Percentiles rank a stretch among this genome's conserved stretches.
Evolutionary conservation across 2,888 invertebrate species (phyloP).

Genomic region (Gryllus longicercus): DNA sequence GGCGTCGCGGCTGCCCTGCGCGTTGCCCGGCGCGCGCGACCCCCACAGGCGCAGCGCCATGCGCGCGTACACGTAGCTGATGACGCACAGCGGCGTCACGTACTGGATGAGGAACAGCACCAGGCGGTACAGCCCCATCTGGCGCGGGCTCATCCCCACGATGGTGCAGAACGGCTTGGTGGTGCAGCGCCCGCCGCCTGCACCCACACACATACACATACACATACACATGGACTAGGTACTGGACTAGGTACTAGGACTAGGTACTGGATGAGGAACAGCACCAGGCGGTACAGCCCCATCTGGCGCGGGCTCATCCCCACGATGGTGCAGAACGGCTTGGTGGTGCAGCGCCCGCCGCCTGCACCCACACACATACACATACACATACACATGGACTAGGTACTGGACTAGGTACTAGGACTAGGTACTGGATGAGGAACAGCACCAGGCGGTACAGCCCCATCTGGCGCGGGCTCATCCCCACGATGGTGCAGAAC

Average conservation of each 20-base stretch:
- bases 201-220: not conserved
- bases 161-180: constrained; percentile 59
- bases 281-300: constrained; percentile 52
- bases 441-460: too few relatives aligned
- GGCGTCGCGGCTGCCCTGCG: constrained; percentile 73
- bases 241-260: too few relatives aligned
- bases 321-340: constrained; percentile 58
- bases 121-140: constrained; percentile 51
- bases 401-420: too few relatives aligned
- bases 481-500: too few relatives aligned
- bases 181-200: constrained; percentile 48
- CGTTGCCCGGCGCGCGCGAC: constrained; percentile 73
- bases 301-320: constrained; percentile 41
- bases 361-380: constrained; percentile 43
- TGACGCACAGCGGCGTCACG: constrained; percentile 74
- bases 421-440: too few relatives aligned
- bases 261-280: constrained; percentile 65
- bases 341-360: constrained; percentile 49
- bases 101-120: constrained; percentile 63
- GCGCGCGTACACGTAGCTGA: constrained; percentile 75
- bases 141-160: constrained; percentile 41
- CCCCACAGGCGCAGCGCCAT: constrained; percentile 80
- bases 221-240: too few relatives aligned
- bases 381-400: too few relatives aligned
- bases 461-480: too few relatives aligned